A percentile compares a stretch with the other conserved stretches of the same genome.
Conservation (phyloP, 2,797 vertebrate species). For the Echiichthys vipera region DNA sequence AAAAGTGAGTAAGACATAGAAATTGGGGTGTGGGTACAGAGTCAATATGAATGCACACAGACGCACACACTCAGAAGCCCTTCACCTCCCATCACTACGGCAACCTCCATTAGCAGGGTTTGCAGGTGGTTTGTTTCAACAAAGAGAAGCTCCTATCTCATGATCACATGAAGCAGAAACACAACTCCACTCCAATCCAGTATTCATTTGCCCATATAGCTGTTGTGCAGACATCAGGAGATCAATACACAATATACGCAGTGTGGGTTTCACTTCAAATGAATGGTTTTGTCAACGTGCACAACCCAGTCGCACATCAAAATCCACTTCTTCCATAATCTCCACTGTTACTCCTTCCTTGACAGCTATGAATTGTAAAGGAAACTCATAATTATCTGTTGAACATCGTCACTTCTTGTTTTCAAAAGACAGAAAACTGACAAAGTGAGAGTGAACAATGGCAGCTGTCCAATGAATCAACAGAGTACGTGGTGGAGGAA, state of each 20-base stretch:
- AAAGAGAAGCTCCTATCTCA: conserved; percentile 23
- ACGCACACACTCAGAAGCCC: conserved; percentile 21
- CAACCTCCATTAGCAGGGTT: conserved; percentile 35
- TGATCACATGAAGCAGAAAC: conserved; percentile 1
- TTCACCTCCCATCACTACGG: conserved; percentile 46
- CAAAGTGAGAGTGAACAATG: conserved; percentile 5
- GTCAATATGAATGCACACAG: neutral
- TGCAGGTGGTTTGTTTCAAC: conserved; percentile 38
- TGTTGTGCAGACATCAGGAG: neutral
- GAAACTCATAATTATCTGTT: neutral
- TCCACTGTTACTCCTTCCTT: neutral
- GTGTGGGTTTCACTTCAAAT: neutral
- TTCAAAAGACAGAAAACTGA: conserved; percentile 22
- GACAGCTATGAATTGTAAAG: neutral
- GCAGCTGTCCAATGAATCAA: neutral
- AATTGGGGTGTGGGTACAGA: neutral
- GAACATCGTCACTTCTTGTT: conserved; percentile 13
- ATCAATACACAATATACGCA: too few species aligned
- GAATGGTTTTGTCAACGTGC: neutral
- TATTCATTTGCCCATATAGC: neutral
- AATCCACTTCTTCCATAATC: neutral
- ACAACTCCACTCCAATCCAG: neutral
- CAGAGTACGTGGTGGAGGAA: neutral
- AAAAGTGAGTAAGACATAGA: neutral
- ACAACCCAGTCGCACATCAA: neutral